Evolutionary conservation across 1,140 invertebrate genomes (phyloP), one percentile per base, ranked within the genome.

Genomic region (Pteromalus puparum): DNA sequence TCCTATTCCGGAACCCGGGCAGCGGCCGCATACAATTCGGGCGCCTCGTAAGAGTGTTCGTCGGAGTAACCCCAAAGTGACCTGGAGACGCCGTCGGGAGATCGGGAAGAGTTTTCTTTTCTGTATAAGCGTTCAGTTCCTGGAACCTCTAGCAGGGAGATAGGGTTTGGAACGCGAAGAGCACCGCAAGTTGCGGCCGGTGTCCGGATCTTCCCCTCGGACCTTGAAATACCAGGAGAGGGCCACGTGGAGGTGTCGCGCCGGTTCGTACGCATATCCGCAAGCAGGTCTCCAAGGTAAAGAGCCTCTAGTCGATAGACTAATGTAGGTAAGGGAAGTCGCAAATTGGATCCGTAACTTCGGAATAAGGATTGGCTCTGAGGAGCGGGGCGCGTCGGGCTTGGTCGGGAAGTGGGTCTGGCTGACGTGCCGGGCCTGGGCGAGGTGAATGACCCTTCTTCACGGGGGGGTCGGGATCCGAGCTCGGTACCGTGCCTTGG

Each of bases 291-390:
- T n/a, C n/a, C n/a, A n/a, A n/a, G n/a, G n/a, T n/a, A n/a, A n/a
- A n/a, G n/a, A n/a, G n/a, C n/a, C n/a, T n/a, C n/a, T n/a, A n/a
- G n/a, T n/a, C n/a, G n/a, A n/a, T n/a, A n/a, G n/a, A n/a, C n/a
- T n/a, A n/a, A n/a, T n/a, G n/a, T n/a, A n/a, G n/a, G n/a, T n/a
- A n/a, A n/a, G n/a, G n/a, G n/a, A n/a, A n/a, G n/a, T n/a, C n/a
- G 94, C 94, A 96, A 97, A 95, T 94, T 95, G 93, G 95, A 96
- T 96, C 95, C 95, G 95, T 97, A 96, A 96, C 95, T 96, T 96
- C 94, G 95, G 95, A 94, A 96, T 93, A 96, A 95, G 95, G 93
- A 95, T 96, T 96, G 95, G 95, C 95, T 96, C 95, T 96, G 94
- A 95, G 94, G 95, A 94, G 93, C 93, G 94, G 93, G 94, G 91